Evolutionary conservation across 2,797 vertebrate species (phyloP).

Genomic region (Chelmon rostratus): DNA sequence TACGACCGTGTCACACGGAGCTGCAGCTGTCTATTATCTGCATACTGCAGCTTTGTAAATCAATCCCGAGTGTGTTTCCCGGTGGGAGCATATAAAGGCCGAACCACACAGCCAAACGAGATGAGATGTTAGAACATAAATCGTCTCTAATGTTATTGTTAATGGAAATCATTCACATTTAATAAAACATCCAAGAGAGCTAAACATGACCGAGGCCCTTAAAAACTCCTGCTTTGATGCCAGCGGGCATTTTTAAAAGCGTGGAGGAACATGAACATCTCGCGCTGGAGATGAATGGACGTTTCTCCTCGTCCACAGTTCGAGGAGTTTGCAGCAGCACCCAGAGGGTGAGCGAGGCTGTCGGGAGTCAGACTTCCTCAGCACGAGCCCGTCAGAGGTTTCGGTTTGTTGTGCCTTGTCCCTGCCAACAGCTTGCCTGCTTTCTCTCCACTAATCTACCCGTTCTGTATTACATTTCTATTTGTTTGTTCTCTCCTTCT

Average conservation of each 20-base stretch:
- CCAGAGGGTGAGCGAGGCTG: constrained; percentile 24
- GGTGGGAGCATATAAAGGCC: neutral
- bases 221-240: neutral
- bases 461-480: constrained; percentile 52
- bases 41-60: constrained; percentile 8
- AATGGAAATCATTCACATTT: neutral
- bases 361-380: neutral
- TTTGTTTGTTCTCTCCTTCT: constrained; percentile 58
- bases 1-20: neutral
- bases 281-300: neutral
- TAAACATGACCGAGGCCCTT: neutral
- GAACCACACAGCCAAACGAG: neutral
- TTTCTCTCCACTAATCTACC: constrained; percentile 57
- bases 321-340: constrained; percentile 16
- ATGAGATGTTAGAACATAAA: neutral
- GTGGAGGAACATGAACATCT: no score
- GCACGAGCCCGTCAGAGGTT: constrained; percentile 27
- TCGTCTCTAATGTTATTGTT: neutral
- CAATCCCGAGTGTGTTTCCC: neutral
- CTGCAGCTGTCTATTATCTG: constrained; percentile 1
- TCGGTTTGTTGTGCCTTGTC: constrained; percentile 29
- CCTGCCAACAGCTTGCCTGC: constrained; percentile 56
- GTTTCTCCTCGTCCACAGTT: neutral
- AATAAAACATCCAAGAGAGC: no score
- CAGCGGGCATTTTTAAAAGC: neutral